phyloP scores from a whole-genome alignment of 64 coral and sea anemone genomes.

The Montipora efflorescens region DNA sequence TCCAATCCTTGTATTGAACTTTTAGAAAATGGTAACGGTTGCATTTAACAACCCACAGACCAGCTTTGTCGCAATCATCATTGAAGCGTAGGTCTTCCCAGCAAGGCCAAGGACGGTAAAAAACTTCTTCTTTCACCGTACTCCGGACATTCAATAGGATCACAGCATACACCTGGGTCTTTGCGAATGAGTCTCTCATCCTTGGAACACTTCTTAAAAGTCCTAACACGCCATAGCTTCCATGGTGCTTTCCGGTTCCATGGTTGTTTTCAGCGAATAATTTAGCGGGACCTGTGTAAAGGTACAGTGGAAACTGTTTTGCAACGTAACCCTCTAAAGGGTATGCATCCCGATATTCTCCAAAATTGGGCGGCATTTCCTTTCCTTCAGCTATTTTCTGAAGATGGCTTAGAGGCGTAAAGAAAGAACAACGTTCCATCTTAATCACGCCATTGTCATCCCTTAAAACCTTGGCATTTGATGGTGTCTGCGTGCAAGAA shows the following conservation, averaged over 20 bases:
- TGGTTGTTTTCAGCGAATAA: not conserved
- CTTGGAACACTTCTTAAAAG: constrained; percentile 39
- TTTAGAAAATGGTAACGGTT: constrained; percentile 23
- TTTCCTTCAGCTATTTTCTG: constrained; percentile 18
- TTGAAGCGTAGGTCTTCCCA: constrained; percentile 60
- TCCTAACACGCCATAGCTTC: constrained; percentile 55
- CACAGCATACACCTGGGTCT: not conserved
- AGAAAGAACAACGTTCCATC: constrained; percentile 18
- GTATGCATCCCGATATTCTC: not conserved
- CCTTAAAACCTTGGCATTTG: not conserved
- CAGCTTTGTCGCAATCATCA: constrained; percentile 52
- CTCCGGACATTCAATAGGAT: not conserved
- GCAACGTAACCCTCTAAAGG: not conserved
- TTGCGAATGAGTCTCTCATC: constrained; percentile 17
- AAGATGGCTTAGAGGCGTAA: constrained; percentile 6
- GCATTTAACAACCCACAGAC: constrained; percentile 51
- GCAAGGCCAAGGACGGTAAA: constrained; percentile 53
- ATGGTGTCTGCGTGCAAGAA: not conserved
- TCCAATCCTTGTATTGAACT: constrained; percentile 45
- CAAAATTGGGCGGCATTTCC: not conserved
- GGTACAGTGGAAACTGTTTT: constrained; percentile 40
- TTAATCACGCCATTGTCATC: constrained; percentile 18
- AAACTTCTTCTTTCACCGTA: constrained; percentile 3
- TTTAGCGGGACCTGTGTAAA: constrained; percentile 58
- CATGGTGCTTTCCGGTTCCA: not conserved